Percentiles rank a stretch among this genome's conserved stretches.
Conservation (phyloP, 2,888 invertebrate species). For the Operophtera brumata region DNA sequence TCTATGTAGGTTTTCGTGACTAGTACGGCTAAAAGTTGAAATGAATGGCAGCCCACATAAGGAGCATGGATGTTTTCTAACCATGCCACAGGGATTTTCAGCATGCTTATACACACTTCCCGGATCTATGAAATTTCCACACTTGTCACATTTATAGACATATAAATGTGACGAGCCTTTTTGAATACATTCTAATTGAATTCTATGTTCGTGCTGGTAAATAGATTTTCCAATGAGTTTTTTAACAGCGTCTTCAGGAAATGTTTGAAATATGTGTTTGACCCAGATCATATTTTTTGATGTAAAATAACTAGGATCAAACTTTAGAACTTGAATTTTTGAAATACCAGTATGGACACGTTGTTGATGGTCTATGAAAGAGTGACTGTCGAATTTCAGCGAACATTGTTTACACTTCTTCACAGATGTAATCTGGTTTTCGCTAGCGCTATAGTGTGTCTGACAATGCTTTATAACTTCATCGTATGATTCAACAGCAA, state of each 20-base stretch:
- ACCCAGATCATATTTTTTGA: constrained; percentile 52
- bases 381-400: constrained; percentile 40
- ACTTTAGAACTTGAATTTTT: constrained; percentile 39
- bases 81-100: constrained; percentile 40
- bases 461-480: constrained; percentile 63
- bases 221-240: constrained; percentile 50
- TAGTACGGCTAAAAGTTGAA: constrained; percentile 37
- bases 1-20: constrained; percentile 54
- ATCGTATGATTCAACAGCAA: constrained; percentile 54
- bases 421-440: constrained; percentile 18
- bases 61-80: constrained; percentile 49
- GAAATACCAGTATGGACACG: constrained; percentile 34
- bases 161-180: constrained; percentile 45
- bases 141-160: constrained; percentile 59
- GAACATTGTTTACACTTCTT: constrained; percentile 38
- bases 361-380: constrained; percentile 39
- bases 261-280: constrained; percentile 51
- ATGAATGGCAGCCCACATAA: constrained; percentile 52
- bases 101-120: constrained; percentile 46
- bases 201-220: constrained; percentile 56
- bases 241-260: constrained; percentile 36
- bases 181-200: constrained; percentile 57
- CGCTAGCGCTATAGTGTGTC: constrained; percentile 43
- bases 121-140: constrained; percentile 49
- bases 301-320: constrained; percentile 56